Evolutionary conservation across 2,113 vertebrate species (phyloP), one percentile per base, ranked within the genome.

Genomic region (Baryphthengus martii): DNA sequence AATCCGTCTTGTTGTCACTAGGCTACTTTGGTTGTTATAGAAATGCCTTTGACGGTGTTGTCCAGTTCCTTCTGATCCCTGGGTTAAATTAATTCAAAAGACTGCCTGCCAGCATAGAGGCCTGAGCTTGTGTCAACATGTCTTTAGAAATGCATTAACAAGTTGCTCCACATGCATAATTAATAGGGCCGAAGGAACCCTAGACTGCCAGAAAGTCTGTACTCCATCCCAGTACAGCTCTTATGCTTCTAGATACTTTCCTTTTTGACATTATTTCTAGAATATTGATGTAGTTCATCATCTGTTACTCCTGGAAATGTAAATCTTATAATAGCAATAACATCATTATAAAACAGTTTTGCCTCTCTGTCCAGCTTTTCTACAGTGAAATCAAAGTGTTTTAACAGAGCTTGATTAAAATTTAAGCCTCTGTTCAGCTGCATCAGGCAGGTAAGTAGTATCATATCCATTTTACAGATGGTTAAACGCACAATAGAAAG

Each of bases 121-220:
- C 52, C 92, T 82, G 53, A 45, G 91, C 89, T 74, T 28, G 58
- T 93, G 95, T 59, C 94, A 93, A 37, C 62, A 7, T 29, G 59
- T 37, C 91, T 89, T 95, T 91, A 93, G 96, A 95, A 95, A 93
- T 92, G 88, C 88, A 90, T 33, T 94, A 87, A 94, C 93, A 89
- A 89, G 90, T 95, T 96, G 88, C 90, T 95, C 86, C 85, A 81
- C 90, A 79, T 94, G 44, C 28, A 96, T 96, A 96, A 94, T 96
- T 96, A 35, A 96, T 15, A 47, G 66, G 33, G 89, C 86, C 0
- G 61, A 87, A 93, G 92, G 96, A 97, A 96, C 73, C 37, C 80
- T 94, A 95, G 83, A 85, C 93, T 58, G 61, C 19, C 80, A 92
- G 68, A 52, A 94, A 81, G 85, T 63, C 79, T 74, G 39, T n/a